Conservation (phyloP, 2,888 invertebrate genomes). For the Rapana venosa region DNA sequence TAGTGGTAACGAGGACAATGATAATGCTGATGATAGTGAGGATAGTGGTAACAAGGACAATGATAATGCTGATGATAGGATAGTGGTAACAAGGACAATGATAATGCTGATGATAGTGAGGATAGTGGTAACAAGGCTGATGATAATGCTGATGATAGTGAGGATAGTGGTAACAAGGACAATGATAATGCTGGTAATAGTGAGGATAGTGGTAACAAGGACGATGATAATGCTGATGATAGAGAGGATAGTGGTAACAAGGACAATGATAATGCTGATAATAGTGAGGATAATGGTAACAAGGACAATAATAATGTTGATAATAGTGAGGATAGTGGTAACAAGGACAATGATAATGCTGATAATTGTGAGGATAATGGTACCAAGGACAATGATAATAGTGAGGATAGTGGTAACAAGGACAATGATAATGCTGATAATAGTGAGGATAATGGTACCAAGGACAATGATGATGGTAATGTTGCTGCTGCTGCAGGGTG, state of each 20-base stretch:
- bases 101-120: background rate
- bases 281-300: no score
- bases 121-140: no score
- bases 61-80: no score
- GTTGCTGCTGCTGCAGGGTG: conserved; percentile 54
- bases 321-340: background rate
- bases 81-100: background rate
- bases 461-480: background rate
- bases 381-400: background rate
- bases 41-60: background rate
- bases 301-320: background rate
- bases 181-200: background rate
- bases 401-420: background rate
- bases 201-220: no score
- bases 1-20: background rate
- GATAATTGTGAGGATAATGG: no score
- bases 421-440: background rate
- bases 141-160: background rate
- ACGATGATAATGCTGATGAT: background rate
- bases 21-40: background rate
- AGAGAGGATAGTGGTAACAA: background rate
- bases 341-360: background rate
- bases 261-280: background rate
- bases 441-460: background rate
- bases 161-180: background rate